A percentile compares a stretch with the other conserved stretches of the same genome.
phyloP scores from a whole-genome alignment of 1,140 invertebrate genomes.

The Drosophila azteca region DNA sequence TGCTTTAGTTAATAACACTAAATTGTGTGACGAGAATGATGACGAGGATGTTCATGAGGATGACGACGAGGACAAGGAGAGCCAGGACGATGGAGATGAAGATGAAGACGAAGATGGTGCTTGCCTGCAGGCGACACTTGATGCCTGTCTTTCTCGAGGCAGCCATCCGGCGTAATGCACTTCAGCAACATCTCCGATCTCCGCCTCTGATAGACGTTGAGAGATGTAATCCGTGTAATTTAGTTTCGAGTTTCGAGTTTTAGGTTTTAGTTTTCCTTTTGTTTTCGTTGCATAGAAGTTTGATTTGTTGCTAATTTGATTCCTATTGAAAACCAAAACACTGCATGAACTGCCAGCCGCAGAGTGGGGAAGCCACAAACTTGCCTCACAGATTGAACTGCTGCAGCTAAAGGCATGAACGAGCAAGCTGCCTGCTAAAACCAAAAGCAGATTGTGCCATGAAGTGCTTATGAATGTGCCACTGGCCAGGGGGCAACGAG shows the following conservation, averaged over 20 bases:
- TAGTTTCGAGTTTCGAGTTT: slow-evolving; percentile 44
- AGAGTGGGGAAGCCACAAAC: slow-evolving; percentile 10
- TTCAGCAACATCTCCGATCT: slow-evolving; percentile 1
- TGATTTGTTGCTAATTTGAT: slow-evolving; percentile 56
- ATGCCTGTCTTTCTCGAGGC: slow-evolving; percentile 14
- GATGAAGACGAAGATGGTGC: slow-evolving; percentile 23
- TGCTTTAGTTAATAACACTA: slow-evolving; percentile 70
- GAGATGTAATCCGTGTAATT: slow-evolving; percentile 47
- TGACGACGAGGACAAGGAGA: slow-evolving; percentile 9
- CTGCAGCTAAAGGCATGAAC: slow-evolving; percentile 26
- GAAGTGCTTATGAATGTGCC: slow-evolving; percentile 66
- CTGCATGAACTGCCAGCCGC: slow-evolving; percentile 23
- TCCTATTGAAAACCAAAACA: slow-evolving; percentile 31
- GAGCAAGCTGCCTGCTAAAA: slow-evolving; percentile 26
- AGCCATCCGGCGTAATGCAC: slow-evolving; percentile 20
- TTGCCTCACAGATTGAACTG: slow-evolving; percentile 19
- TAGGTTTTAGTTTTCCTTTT: slow-evolving; percentile 6
- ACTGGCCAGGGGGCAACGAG: slow-evolving; percentile 61
- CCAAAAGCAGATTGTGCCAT: slow-evolving; percentile 62
- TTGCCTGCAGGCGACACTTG: slow-evolving; percentile 30
- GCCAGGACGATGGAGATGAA: slow-evolving; percentile 30
- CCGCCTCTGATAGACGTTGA: too few species aligned
- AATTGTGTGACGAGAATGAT: slow-evolving; percentile 66
- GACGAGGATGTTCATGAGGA: slow-evolving; percentile 22
- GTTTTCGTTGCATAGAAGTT: slow-evolving; percentile 33